Base-by-base conservation (phyloP, 2,888 invertebrate species). In the Trichopoda pennipes region DNA sequence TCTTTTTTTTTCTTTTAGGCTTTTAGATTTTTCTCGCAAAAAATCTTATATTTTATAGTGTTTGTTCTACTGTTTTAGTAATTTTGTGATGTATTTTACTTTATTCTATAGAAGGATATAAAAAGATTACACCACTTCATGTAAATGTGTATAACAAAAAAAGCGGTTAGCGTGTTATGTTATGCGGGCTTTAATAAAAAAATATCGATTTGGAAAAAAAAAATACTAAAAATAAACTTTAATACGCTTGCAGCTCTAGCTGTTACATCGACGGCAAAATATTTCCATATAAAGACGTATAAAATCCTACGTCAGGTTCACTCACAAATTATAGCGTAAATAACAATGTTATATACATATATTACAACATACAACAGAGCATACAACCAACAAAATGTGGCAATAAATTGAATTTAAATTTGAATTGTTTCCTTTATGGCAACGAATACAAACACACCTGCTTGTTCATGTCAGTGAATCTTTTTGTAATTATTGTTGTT, bases 291-390 rank as follows among this genome's bases (percentile, higher is more conserved):
- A 51, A 14, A 35, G 28, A 42, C 47, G 47, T 47, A 69, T 66
- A 60, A 77, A 72, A 69, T 32, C 84, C 79, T 79, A 81, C 83
- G 84, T 77, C 84, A 83, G 77, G 76, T 83, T 81, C 84, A 85
- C 85, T 81, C 84, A 85, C 85, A 85, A 85, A 85, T 85, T 85
- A 85, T 85, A 35, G 85, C 80, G 77, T 81, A 81, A 81, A 83
- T 85, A 85, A 85, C 83, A 81, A 75, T 84, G 83, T 84, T 84
- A 83, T 84, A 84, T 82, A 73, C 83, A 83, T 84, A 84, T 82
- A 73, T 69, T 81, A 49, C 64, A 70, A 63, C 28, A n/a, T 47
- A 44, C 61, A 72, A 66, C 51, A 64, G 16, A n/a, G n/a, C n/a
- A n/a, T n/a, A 55, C 38, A 58, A 70, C 19, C 72, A 68, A 61